Base-by-base conservation (phyloP, 2,113 vertebrate species). In the Psittacula cyanocephala region DNA sequence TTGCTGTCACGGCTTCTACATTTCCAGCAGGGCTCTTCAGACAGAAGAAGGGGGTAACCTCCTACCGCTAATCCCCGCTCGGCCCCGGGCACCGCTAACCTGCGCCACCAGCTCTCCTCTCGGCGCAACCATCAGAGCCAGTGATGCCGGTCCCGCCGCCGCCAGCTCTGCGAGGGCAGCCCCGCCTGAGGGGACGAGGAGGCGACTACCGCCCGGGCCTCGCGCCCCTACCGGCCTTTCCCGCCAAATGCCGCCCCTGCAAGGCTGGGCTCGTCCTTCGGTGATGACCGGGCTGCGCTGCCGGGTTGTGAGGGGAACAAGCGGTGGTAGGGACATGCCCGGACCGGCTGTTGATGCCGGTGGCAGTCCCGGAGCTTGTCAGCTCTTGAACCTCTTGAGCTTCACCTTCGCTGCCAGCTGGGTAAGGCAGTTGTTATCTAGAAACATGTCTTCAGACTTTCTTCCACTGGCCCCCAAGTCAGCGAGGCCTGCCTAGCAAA, bases 341-440 rank as follows among this genome's bases (percentile, higher is more conserved):
- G 11, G 41, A 1, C 5, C 1, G 19, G 39, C n/a, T 27, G 20
- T 9, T 14, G 7, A 2, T 23, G 41, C 5, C 8, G 28, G 4
- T 22, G 25, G 37, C 14, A 15, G 52, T 0, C 11, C 24, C 2
- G 1, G 27, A 27, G n/a, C 27, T n/a, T 19, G 29, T 9, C n/a
- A 17, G 17, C 17, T 27, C 18, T 33, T 33, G 7, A 24, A 15
- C 33, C 6, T 46, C 8, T 57, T 57, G 11, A 60, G 33, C 14
- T 35, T 59, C 41, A 6, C 17, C 63, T 35, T 72, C 31, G 2
- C 16, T 41, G n/a, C 23, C 46, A 35, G 57, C 15, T 19, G 49
- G 10, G 13, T 43, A 44, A 27, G 33, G 8, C 12, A 27, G 9
- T 9, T 44, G 18, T 10, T 43, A 37, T 12, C 2, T 10, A 28